Evolutionary conservation across 2,797 vertebrate species (phyloP).

Genomic region (Diceros bicornis): DNA sequence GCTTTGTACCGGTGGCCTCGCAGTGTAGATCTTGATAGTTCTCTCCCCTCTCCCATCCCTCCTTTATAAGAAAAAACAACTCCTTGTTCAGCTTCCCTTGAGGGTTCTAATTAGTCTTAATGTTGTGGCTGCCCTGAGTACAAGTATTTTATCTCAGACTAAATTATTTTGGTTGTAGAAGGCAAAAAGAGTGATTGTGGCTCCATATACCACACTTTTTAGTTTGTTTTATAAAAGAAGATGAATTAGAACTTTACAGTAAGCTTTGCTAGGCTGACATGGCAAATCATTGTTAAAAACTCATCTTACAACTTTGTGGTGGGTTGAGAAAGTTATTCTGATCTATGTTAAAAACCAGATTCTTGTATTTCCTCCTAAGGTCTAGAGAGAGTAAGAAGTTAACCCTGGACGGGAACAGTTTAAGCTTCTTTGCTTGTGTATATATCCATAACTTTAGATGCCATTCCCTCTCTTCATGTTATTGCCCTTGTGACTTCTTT

Average conservation of each 20-base stretch:
- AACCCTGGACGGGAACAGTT: not conserved
- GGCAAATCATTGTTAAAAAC: not conserved
- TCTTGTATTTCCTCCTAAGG: not conserved
- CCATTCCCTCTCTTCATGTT: not conserved
- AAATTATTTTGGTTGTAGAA: slow-evolving; percentile 67
- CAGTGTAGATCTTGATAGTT: not conserved
- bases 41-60: not conserved
- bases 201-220: not conserved
- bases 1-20: not conserved
- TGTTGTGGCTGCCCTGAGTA: slow-evolving; percentile 63
- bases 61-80: not conserved
- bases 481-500: not conserved
- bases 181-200: slow-evolving; percentile 66
- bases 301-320: not conserved
- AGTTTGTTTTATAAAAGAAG: not conserved
- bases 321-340: not conserved
- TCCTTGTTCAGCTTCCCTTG: not conserved
- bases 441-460: not conserved
- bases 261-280: not conserved
- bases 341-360: not conserved
- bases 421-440: not conserved
- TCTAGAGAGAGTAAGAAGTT: not conserved
- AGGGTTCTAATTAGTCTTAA: slow-evolving; percentile 68
- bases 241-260: slow-evolving; percentile 66
- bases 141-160: slow-evolving; percentile 77